These are phyloP conservation scores for Fistularia tabacaria DNA, from an alignment of 2,797 vertebrate genomes.

Conservation along the genomic window DNA sequence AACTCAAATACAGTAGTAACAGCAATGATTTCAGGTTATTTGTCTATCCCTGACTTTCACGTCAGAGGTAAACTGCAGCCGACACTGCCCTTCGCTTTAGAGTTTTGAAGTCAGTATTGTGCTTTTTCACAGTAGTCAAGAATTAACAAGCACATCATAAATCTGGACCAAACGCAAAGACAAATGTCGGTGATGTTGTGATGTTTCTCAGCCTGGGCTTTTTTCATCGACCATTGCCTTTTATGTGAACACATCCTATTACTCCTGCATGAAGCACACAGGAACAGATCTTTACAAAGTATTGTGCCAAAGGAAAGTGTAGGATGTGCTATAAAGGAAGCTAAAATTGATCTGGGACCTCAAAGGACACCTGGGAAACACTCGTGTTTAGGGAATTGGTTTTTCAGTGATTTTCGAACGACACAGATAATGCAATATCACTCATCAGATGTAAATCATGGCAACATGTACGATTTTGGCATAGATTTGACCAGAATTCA, in stretches of 20 bases:
- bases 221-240: slow-evolving; percentile 22
- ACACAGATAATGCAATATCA: too few relatives aligned
- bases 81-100: slow-evolving; percentile 13
- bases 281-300: slow-evolving; percentile 53
- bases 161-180: slow-evolving; percentile 40
- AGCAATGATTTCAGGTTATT: neutral
- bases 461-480: too few relatives aligned
- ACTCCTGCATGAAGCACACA: slow-evolving; percentile 59
- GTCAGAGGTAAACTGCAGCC: slow-evolving; percentile 9
- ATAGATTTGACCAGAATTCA: too few relatives aligned
- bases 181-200: slow-evolving; percentile 19
- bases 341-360: slow-evolving; percentile 3
- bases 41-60: neutral
- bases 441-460: too few relatives aligned
- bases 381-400: too few relatives aligned
- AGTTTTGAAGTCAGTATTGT: slow-evolving; percentile 15
- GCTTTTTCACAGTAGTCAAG: slow-evolving; percentile 8
- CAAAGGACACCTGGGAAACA: too few relatives aligned
- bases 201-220: slow-evolving; percentile 20
- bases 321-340: slow-evolving; percentile 51
- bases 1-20: too few relatives aligned
- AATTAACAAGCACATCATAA: slow-evolving; percentile 15
- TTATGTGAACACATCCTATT: slow-evolving; percentile 54
- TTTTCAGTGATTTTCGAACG: too few relatives aligned
- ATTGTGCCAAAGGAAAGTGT: slow-evolving; percentile 77